Evolutionary conservation across 2,888 invertebrate genomes (phyloP), one percentile per base, ranked within the genome.

Genomic region (Cataglyphis cursor): DNA sequence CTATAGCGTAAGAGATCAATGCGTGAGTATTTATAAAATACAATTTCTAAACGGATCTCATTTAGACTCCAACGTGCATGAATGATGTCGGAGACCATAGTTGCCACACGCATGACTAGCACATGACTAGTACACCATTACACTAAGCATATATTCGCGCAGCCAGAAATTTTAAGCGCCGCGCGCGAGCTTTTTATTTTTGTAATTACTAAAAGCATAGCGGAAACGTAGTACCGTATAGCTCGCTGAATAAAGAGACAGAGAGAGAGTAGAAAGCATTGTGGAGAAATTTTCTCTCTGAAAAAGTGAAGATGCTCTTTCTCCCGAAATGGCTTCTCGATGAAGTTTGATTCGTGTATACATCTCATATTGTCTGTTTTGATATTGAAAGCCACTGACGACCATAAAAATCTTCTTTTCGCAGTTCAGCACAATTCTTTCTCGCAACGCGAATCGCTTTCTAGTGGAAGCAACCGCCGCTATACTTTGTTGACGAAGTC

Each of bases 141-240:
- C 75, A 31, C 44, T 78, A 28, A 57, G 31, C 24, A 72, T 18
- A 41, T 57, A 80, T 64, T 64, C 72, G 85, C 68, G 57, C 41
- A 24, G 12, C 62, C 41, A 28, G 41, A 81, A 44, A 65, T 62
- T 35, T 48, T 21, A 51, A 38, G 35, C 18, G 41, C 9, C 59
- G 72, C 35, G 59, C 38, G 81, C 76, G 59, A 54, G 70, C 72
- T 35, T 62, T 68, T 81, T 82, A 82, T 82, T 86, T 85, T 84
- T 65, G 57, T 85, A 87, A 85, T 78, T 65, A 48, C 76, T 81
- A 35, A 62, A 78, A 82, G 75, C 62, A 62, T 38, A 38, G 76
- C 81, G 65, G 41, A 62, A 72, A 57, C 76, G 78, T 76, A 74
- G 24, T 38, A 81, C 73, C 64, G 15, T 66, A 65, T 65, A 65